Percentiles rank a stretch among this genome's conserved stretches.
Evolutionary conservation across 2,113 vertebrate genomes (phyloP).

Genomic region (Cephalopterus ornatus): DNA sequence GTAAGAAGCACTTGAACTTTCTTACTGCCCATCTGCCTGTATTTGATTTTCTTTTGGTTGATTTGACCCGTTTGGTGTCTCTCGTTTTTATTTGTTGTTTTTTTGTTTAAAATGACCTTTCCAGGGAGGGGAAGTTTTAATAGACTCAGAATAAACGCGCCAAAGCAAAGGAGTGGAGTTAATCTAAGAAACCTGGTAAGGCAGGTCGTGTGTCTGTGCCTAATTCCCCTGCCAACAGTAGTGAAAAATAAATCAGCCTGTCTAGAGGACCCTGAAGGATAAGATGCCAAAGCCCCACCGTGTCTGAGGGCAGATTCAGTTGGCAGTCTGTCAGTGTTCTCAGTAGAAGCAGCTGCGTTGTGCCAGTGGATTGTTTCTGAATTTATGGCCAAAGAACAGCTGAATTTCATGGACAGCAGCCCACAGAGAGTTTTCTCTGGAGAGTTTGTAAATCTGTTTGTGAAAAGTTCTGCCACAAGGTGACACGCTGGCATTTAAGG

Average conservation of each 20-base stretch:
- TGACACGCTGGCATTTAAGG: not conserved
- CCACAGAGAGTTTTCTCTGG: not conserved
- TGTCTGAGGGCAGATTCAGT: not conserved
- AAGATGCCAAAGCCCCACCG: not conserved
- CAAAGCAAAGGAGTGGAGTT: slow-evolving; percentile 37
- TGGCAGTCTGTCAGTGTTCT: not conserved
- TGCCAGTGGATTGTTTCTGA: not conserved
- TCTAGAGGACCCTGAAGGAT: slow-evolving; percentile 26
- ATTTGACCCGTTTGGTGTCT: not conserved
- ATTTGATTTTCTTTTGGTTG: not conserved
- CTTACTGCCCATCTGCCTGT: not conserved
- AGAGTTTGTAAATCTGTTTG: not conserved
- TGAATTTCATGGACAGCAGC: not conserved
- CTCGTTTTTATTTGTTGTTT: not conserved
- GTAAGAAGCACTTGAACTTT: slow-evolving; percentile 64
- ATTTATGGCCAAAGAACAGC: not conserved
- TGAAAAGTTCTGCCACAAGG: not conserved
- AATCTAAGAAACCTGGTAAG: slow-evolving; percentile 47
- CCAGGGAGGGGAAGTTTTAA: slow-evolving; percentile 61
- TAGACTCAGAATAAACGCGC: slow-evolving; percentile 57
- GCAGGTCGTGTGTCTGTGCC: not conserved
- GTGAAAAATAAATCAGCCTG: slow-evolving; percentile 25
- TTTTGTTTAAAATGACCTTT: slow-evolving; percentile 48
- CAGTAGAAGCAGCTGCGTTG: not conserved
- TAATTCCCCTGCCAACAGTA: not conserved